Percentiles rank a stretch among this genome's conserved stretches.
phyloP scores from a whole-genome alignment of 2,113 vertebrate species.

The Ciconia stormi region DNA sequence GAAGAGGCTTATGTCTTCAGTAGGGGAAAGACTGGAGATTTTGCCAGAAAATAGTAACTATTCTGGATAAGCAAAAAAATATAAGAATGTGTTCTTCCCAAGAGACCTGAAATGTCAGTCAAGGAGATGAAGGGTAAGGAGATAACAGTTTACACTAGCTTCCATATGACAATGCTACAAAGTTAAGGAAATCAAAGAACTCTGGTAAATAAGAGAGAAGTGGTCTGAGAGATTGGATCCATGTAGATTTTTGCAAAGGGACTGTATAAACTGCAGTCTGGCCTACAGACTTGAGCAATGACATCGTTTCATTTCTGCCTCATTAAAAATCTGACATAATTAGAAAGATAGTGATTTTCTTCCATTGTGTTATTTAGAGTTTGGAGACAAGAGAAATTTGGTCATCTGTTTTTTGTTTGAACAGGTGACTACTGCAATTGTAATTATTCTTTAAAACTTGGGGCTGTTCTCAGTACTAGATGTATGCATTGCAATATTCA shows the following conservation, averaged over 20 bases:
- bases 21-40: background rate
- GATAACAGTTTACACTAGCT: background rate
- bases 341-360: background rate
- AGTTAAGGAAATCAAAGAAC: background rate
- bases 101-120: background rate
- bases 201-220: background rate
- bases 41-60: slow-evolving; percentile 37
- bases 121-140: background rate
- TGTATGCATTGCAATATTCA: background rate
- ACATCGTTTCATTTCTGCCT: background rate
- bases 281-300: background rate
- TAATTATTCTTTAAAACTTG: slow-evolving; percentile 13
- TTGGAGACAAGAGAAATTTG: background rate
- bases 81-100: slow-evolving; percentile 11
- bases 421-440: background rate
- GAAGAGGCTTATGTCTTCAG: slow-evolving; percentile 18
- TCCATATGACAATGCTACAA: background rate
- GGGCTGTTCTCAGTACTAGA: background rate
- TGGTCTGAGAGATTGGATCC: background rate
- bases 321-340: background rate
- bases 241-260: background rate
- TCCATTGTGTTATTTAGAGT: background rate
- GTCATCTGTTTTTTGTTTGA: background rate
- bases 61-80: slow-evolving; percentile 62
- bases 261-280: background rate